Base-by-base conservation (phyloP, 2,113 vertebrate genomes). In the Phalacrocorax aristotelis region DNA sequence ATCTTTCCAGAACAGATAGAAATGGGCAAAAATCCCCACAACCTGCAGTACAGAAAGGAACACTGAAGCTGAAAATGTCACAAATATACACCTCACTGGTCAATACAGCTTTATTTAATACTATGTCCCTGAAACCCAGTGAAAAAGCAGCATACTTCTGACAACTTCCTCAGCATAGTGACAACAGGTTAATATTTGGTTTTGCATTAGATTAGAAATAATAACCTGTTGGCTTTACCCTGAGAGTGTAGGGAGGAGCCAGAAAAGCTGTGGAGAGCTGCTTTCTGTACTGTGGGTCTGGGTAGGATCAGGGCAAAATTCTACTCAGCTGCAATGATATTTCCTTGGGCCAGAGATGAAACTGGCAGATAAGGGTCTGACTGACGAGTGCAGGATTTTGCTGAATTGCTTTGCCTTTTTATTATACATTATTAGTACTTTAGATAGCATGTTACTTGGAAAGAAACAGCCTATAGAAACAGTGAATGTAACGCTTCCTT, bases 401-500 rank as follows among this genome's bases (percentile, higher is more conserved):
- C 48, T 60, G 44, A 55, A 34, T 57, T 66, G 13, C 10, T 87
- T 40, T 65, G 21, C 22, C 51, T 80, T 91, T 91, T 77, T 70
- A 52, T 83, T 46, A 16, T 15, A 44, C 32, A 11, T 66, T 38
- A 82, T 51, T 51, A 58, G 14, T 30, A 69, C 60, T 80, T 83
- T 26, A 30, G 51, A 25, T 15, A 60, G 12, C 38, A 15, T 38
- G n/a, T 36, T 51, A 42, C 36, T 87, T 54, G 58, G 66, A 79
- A 87, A 57, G 62, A 90, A 57, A 13, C 52, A 60, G n/a, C 11
- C 40, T 58, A 4, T 18, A 72, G n/a, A 22, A 58, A 61, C 42
- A 34, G 26, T 0, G 4, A 61, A 9, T 0, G 7, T 14, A 6
- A 54, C 0, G 1, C 36, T 71, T 62, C 58, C 52, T 60, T 19